Evolutionary conservation across 2,113 vertebrate genomes (phyloP), one percentile per base, ranked within the genome.

Genomic region (Podilymbus podiceps): DNA sequence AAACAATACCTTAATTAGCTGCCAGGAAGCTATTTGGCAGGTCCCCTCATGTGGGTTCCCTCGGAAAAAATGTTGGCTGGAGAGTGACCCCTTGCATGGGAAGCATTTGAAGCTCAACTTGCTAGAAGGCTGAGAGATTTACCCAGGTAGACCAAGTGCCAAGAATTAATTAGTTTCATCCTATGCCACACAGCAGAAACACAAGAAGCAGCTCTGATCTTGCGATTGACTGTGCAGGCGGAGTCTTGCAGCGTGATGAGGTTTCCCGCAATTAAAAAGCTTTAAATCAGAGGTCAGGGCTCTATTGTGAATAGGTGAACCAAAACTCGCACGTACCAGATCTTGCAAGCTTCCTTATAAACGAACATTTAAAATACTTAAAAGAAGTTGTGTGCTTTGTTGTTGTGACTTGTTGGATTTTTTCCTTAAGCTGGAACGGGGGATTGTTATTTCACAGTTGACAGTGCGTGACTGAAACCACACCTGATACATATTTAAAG

Each of bases 21-120:
- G 84, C 84, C 90, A 94, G 38, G 84, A 94, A 85, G 58, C 47
- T 73, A 6, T 89, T 89, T 95, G 96, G 95, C 90, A 79, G 28
- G 53, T 84, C 22, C 53, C 31, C 18, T 89, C 6, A 0, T 53
- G 17, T 55, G 80, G 50, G 55, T 82, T 95, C 74, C 74, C 78
- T 95, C 63, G 52, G 72, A 77, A 91, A 89, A 76, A 86, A 40
- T 5, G 46, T 2, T 89, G 80, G 50, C 84, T 76, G 91, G 55
- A 56, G 46, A 30, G 8, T 50, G 44, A 59, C 24, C 23, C 8
- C n/a, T 89, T 0, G 0, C 67, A 28, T 30, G 56, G 64, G 44
- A 82, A 60, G 49, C 3, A 2, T 44, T 85, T 76, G 86, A 72
- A 92, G 73, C 47, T 93, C 60, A 33, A 53, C 58, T 93, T 62